phyloP scores from a whole-genome alignment of 2,113 vertebrate species.

The Blennius ocellaris region DNA sequence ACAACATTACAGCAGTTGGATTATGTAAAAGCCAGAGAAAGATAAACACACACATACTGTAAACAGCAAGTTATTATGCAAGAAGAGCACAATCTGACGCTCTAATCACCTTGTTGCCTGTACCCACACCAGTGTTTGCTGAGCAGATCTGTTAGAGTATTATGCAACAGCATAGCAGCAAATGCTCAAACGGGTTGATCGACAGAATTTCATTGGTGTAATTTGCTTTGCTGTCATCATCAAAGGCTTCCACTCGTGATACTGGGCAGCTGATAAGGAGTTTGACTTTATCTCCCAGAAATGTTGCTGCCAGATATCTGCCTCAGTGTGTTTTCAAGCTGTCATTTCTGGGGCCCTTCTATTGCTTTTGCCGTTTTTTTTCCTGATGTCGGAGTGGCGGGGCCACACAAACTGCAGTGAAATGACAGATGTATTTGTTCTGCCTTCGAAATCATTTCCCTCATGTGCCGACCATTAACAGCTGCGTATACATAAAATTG shows the following conservation, averaged over 20 bases:
- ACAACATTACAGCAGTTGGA: constrained; percentile 31
- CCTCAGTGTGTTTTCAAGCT: constrained; percentile 28
- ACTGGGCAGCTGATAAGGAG: constrained; percentile 27
- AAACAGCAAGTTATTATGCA: constrained; percentile 33
- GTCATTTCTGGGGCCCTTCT: constrained; percentile 29
- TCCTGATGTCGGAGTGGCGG: neutral
- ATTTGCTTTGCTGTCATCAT: constrained; percentile 34
- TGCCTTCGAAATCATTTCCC: neutral
- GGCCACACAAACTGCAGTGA: neutral
- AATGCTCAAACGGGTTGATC: constrained; percentile 7
- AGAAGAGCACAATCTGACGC: constrained; percentile 22
- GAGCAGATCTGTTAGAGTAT: constrained; percentile 17
- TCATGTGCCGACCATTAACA: neutral
- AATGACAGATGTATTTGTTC: constrained; percentile 5
- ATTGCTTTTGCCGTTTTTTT: constrained; percentile 8
- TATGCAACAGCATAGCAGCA: constrained; percentile 1
- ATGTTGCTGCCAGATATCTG: constrained; percentile 27
- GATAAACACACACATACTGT: constrained; percentile 2
- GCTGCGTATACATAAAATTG: neutral
- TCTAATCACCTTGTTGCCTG: constrained; percentile 31
- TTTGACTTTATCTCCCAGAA: constrained; percentile 29
- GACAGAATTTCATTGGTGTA: constrained; percentile 27
- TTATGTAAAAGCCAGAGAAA: constrained; percentile 28
- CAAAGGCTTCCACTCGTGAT: constrained; percentile 26
- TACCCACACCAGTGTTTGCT: constrained; percentile 3